These are phyloP conservation scores for Rousettus madagascariensis DNA, from an alignment of 2,797 vertebrate genomes.

Conservation along the genomic window DNA sequence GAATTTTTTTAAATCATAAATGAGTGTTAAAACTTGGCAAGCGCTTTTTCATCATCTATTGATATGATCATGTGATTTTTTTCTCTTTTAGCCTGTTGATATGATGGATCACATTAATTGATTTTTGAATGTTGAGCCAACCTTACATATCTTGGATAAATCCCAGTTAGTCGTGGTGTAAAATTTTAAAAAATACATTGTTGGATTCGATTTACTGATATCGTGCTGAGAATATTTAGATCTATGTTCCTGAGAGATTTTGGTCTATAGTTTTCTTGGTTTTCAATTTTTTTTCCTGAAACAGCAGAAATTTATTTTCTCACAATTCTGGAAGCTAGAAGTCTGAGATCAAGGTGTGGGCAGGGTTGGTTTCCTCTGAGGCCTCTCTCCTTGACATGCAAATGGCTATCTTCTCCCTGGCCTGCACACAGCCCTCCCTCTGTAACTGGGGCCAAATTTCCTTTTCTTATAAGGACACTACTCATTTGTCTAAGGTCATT, in stretches of 20 bases:
- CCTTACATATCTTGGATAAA: neutral
- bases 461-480: no score
- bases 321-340: no score
- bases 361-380: no score
- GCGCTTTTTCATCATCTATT: neutral
- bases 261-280: neutral
- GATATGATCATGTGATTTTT: neutral
- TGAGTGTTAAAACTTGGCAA: neutral
- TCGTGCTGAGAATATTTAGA: neutral
- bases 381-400: no score
- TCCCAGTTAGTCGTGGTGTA: neutral
- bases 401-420: no score
- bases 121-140: neutral
- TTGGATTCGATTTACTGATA: neutral
- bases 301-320: no score
- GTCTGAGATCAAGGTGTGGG: no score
- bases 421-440: no score
- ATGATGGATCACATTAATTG: neutral
- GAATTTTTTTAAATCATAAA: neutral
- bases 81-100: neutral
- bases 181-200: neutral
- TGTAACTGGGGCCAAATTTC: no score
- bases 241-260: neutral
- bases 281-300: neutral
- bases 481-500: no score